Percentiles rank a stretch among this genome's conserved stretches.
Conservation (phyloP, 2,113 vertebrate genomes). For the pig (Sus scrofa) region T2T-Sscrofa CM000812.6:257882001-257882500, state of each 20-base stretch:
- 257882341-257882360: neutral
- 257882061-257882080: neutral
- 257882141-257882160: neutral
- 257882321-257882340: neutral
- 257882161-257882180: neutral
- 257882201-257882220: neutral
- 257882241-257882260: neutral
- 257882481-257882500: neutral
- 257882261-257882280: neutral
- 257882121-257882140: neutral
- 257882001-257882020: neutral
- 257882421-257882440: neutral
- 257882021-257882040: neutral
- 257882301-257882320: neutral
- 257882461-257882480: neutral
- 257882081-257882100: neutral
- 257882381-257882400: neutral
- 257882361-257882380: neutral
- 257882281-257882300: neutral
- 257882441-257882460: neutral
- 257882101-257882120: neutral
- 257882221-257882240: neutral
- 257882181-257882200: conserved; percentile 11
- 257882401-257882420: neutral
- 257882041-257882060: neutral